Evolutionary conservation across 1,140 invertebrate species (phyloP).

Genomic region (Aphelenchoides fujianensis): DNA sequence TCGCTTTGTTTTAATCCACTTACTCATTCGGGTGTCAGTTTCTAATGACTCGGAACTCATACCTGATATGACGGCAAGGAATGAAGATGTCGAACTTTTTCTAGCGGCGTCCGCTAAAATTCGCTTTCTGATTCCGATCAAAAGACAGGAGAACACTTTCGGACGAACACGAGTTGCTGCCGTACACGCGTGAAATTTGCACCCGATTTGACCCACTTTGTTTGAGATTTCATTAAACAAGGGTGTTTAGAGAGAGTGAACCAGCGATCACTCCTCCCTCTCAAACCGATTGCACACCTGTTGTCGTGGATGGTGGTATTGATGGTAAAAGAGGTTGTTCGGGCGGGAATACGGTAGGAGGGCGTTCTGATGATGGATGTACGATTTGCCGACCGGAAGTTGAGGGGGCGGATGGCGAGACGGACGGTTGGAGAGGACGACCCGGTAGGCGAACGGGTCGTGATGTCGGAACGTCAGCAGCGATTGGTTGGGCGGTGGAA

Average conservation of each 20-base stretch:
- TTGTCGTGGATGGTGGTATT: not conserved
- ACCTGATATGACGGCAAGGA: conserved; percentile 62
- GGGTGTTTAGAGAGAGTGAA: too few species aligned
- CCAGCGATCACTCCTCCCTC: too few species aligned
- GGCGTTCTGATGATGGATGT: not conserved
- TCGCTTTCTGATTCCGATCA: not conserved
- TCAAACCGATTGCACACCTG: not conserved
- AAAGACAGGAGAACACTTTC: too few species aligned
- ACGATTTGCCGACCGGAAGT: not conserved
- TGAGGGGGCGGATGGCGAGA: not conserved
- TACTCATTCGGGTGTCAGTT: too few species aligned
- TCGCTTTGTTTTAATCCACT: too few species aligned
- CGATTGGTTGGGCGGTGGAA: not conserved
- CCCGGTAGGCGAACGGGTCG: not conserved
- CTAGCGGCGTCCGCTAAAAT: conserved; percentile 60
- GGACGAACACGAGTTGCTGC: not conserved
- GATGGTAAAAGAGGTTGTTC: not conserved
- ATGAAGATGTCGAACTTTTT: conserved; percentile 60
- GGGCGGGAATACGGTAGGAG: not conserved
- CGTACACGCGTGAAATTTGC: not conserved
- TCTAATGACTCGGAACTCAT: too few species aligned
- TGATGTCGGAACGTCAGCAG: not conserved
- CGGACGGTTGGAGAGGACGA: not conserved
- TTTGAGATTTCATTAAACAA: too few species aligned
- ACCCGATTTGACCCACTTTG: too few species aligned